Evolutionary conservation across 2,888 invertebrate species (phyloP), one percentile per base, ranked within the genome.

Genomic region (Rhogogaster chlorosoma): DNA sequence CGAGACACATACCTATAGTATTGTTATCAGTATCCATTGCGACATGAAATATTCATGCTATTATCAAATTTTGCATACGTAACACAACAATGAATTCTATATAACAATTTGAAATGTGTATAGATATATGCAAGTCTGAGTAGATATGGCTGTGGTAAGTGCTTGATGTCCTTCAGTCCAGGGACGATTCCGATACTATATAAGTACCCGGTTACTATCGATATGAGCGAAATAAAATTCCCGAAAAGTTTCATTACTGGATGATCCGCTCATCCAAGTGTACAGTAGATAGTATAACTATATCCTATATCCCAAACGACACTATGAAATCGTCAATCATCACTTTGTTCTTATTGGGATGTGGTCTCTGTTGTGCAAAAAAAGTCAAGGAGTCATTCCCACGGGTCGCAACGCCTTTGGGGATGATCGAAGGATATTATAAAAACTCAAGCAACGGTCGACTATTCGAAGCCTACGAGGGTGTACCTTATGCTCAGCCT

Each of bases 381-480:
- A 15, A 12, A 7, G 49, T 77, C 29, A 9, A 49, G 18, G 53
- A 29, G 18, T 26, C 29, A 45, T 53, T 9, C 6, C 53, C 53
- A 53, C 26, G 77, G 49, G 77, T 53, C 18, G 32, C 4, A 4
- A 77, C 77, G 10, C 29, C 32, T 1, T 9, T 77, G 1, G 77
- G 77, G n/a, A 4, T 3, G 32, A 29, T 77, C 45, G 32, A 38
- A n/a, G 77, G 77, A n/a, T 53, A 53, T 53, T 53, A 29, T 49
- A 53, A 38, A 10, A 77, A 1, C 26, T 77, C 53, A 3, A 49
- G 22, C 18, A 53, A 12, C 15, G 77, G 77, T 32, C 45, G 77
- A 32, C 77, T 9, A 49, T 77, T 18, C 29, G 53, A 53, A 77
- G 53, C 77, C 77, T 77, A 49, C 49, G 77, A 77, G 32, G 77